Base-by-base conservation (phyloP, 2,113 vertebrate genomes). In the Phycodurus eques region DNA sequence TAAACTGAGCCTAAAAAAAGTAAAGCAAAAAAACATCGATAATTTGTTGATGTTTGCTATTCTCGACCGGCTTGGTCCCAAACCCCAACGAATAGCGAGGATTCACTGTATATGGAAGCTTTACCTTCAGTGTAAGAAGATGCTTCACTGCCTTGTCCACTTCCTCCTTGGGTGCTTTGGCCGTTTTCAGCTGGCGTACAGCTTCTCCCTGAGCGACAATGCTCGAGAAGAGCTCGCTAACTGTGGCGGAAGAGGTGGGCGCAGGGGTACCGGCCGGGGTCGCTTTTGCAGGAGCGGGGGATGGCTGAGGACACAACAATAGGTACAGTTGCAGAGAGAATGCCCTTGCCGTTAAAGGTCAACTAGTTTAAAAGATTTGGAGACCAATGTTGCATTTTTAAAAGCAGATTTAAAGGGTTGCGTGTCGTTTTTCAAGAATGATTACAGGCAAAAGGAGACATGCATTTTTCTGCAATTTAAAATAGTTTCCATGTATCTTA, bases 141-240 rank as follows among this genome's bases (percentile, higher is more conserved):
- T 91, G 90, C 72, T 97, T 94, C 57, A 99, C 94, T 2, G 96
- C 96, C 20, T 91, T 87, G 72, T 98, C 97, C 20, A 97, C 86
- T 42, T 98, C 94, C n/a, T 96, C 95, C 75, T 98, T 98, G 3
- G 94, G 67, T 31, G 95, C 95, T 77, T 96, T 98, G 87, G 91
- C 94, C 17, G 91, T 77, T 91, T 99, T 98, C 33, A 98, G 87
- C 62, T 94, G 93, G 33, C 96, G 94, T 33, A 99, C 95, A n/a
- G 86, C 39, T 39, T 98, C 95, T 2, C 95, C 97, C 71, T 98
- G 96, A 43, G 88, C 89, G 60, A 93, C 85, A 6, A 98, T 93
- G 43, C 87, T 92, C 0, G 87, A 93, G 86, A 96, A 94, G 47
- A 97, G 73, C 46, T 74, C 74, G 33, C 89, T 17, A 5, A 86